phyloP scores from a whole-genome alignment of 2,888 invertebrate species.

The Atethmia centrago region DNA sequence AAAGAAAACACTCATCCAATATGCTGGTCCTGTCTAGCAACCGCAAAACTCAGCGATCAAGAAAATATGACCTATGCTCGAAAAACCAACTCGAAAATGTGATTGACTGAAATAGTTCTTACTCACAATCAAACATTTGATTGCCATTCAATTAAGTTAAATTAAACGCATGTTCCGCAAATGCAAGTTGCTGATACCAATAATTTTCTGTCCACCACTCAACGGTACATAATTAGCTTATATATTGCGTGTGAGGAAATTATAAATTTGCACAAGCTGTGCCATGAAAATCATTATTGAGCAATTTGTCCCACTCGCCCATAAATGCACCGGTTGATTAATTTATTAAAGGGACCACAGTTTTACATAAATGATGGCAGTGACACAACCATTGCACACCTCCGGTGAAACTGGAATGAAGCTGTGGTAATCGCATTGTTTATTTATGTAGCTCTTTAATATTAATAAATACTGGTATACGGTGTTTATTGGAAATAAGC shows the following conservation, averaged over 20 bases:
- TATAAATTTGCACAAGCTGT: constrained; percentile 80
- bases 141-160: constrained; percentile 44
- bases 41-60: neutral
- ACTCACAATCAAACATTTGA: constrained; percentile 21
- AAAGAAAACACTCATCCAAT: neutral
- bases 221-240: constrained; percentile 69
- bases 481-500: constrained; percentile 26
- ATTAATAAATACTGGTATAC: constrained; percentile 33
- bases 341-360: constrained; percentile 83
- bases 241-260: constrained; percentile 72
- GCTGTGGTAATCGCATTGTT: constrained; percentile 46
- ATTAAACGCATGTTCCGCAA: constrained; percentile 59
- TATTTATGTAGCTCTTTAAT: constrained; percentile 43
- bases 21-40: neutral
- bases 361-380: constrained; percentile 77
- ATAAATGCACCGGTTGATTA: constrained; percentile 83
- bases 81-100: constrained; percentile 3
- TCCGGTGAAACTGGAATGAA: constrained; percentile 40
- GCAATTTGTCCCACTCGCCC: constrained; percentile 81
- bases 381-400: constrained; percentile 51
- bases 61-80: neutral
- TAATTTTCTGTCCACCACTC: constrained; percentile 62
- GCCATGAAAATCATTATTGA: constrained; percentile 80
- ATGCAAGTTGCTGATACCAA: constrained; percentile 61
- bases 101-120: constrained; percentile 29